These are phyloP conservation scores for Corydoras sp. DNA, from an alignment of 2,113 vertebrate species.

Conservation along the genomic window DNA sequence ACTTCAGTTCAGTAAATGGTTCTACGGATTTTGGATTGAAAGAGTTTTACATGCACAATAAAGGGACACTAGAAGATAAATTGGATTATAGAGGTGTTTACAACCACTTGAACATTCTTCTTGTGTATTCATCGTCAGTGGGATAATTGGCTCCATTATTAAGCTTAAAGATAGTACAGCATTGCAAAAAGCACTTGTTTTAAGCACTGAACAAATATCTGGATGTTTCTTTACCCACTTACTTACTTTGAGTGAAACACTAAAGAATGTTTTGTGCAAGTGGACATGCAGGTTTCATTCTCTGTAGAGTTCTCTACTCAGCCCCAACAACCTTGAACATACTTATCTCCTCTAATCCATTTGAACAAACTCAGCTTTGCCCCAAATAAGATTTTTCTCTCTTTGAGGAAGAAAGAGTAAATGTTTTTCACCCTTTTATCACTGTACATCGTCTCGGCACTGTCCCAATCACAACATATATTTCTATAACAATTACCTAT, in stretches of 20 bases:
- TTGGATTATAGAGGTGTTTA: conserved; percentile 49
- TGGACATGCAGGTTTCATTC: conserved; percentile 30
- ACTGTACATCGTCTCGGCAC: too few species aligned
- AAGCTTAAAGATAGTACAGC: conserved; percentile 44
- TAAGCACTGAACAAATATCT: conserved; percentile 54
- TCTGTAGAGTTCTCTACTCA: not conserved
- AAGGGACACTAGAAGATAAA: conserved; percentile 15
- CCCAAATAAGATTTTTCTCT: too few species aligned
- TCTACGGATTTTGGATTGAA: too few species aligned
- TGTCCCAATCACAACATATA: too few species aligned
- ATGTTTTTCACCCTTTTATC: too few species aligned
- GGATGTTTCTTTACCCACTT: too few species aligned
- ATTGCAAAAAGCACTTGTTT: conserved; percentile 36
- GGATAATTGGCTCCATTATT: conserved; percentile 59
- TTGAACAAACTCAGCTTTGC: conserved; percentile 43
- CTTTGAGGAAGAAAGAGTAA: too few species aligned
- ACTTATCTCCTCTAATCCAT: conserved; percentile 30
- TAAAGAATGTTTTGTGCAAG: conserved; percentile 38
- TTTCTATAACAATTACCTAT: too few species aligned
- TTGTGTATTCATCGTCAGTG: conserved; percentile 36
- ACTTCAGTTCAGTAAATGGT: too few species aligned
- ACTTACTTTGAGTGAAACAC: conserved; percentile 41
- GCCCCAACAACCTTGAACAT: conserved; percentile 40
- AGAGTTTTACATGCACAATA: too few species aligned
- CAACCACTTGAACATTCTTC: conserved; percentile 30